Evolutionary conservation across 2,888 invertebrate genomes (phyloP), one percentile per base, ranked within the genome.

Genomic region (Tiphia femorata): DNA sequence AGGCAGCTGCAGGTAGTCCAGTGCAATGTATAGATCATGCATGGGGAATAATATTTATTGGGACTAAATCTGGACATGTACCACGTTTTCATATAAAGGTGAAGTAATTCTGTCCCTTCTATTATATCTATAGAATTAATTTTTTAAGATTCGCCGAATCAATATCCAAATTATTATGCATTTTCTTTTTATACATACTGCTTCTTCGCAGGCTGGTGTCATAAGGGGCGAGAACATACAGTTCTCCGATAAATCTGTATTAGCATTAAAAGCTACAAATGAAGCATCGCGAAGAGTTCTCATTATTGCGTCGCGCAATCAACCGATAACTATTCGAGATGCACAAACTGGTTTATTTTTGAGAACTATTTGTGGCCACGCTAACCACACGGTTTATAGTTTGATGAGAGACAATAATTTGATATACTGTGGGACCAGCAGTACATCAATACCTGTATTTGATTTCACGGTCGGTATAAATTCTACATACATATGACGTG

Each of bases 351-450:
- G 93, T 0, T 83, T 93, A 0, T 82, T 91, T 53, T 76, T 93
- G 44, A 85, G 93, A 29, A 89, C 89, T 0, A 86, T 93, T 27
- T 73, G 88, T 85, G 65, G 88, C 84, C 40, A 88, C 72, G 72
- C 86, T 81, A 85, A 83, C 35, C 84, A 87, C 73, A 91, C 92
- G 0, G 90, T 92, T 0, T 93, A 92, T 75, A 90, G 91, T 5
- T 79, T 93, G 50, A 83, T 91, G n/a, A 86, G 89, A 64, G 87
- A 90, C 69, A 87, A 89, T 29, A 89, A 88, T 49, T 86, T 89
- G 58, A 86, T 93, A n/a, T 93, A 89, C 79, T 93, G 92, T 72
- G 93, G 93, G 4, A 92, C 93, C 0, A 91, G 90, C 73, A 88
- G 87, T 63, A 88, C 89, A 62, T 88, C 90, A 70, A 90, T 93